phyloP scores from a whole-genome alignment of 2,113 vertebrate genomes.

The Oncorhynchus nerka region DNA sequence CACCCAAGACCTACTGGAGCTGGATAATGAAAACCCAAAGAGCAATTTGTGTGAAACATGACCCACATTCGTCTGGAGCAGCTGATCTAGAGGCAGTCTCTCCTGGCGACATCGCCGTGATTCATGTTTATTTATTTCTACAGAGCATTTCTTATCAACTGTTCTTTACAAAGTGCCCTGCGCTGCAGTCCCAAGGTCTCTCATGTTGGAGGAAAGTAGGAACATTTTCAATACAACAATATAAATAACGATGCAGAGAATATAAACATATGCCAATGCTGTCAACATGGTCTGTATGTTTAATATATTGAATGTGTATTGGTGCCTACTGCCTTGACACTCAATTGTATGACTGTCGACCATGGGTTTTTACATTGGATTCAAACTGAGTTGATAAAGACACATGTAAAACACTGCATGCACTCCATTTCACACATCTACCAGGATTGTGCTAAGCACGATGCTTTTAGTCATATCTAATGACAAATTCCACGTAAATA shows the following conservation, averaged over 20 bases:
- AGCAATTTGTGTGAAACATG: slow-evolving; percentile 52
- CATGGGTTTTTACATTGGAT: too few relatives aligned
- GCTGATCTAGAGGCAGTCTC: slow-evolving; percentile 36
- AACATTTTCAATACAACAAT: too few relatives aligned
- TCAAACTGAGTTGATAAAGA: too few relatives aligned
- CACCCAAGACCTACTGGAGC: slow-evolving; percentile 51
- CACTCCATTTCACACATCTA: too few relatives aligned
- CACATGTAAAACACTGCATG: too few relatives aligned
- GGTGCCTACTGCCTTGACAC: too few relatives aligned
- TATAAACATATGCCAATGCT: too few relatives aligned
- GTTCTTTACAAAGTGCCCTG: slow-evolving; percentile 36
- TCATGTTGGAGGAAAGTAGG: not conserved
- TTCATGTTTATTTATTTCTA: slow-evolving; percentile 38
- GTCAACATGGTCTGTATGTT: too few relatives aligned
- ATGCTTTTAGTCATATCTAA: not conserved
- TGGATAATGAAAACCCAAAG: slow-evolving; percentile 53
- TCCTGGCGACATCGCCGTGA: slow-evolving; percentile 28
- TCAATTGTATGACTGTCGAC: too few relatives aligned
- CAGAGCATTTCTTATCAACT: slow-evolving; percentile 26
- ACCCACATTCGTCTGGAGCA: slow-evolving; percentile 31
- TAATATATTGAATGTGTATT: too few relatives aligned
- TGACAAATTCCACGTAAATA: not conserved
- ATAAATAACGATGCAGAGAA: too few relatives aligned
- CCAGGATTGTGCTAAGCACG: not conserved
- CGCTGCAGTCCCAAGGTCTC: slow-evolving; percentile 17